A percentile compares a stretch with the other conserved stretches of the same genome.
phyloP scores from a whole-genome alignment of 1,140 invertebrate genomes.

The Globodera ellingtonae region DNA sequence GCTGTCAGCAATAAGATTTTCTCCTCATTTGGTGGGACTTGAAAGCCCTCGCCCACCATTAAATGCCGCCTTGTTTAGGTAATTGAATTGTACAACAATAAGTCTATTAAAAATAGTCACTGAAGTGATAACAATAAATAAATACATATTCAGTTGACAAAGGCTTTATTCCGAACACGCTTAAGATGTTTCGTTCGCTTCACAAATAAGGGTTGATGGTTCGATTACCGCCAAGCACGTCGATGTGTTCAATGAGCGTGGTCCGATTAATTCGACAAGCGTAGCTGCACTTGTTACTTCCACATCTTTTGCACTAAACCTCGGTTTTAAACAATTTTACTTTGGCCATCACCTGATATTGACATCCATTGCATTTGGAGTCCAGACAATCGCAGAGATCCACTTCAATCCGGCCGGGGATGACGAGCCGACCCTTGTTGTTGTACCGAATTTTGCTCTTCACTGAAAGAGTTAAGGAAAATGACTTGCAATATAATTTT shows the following conservation, averaged over 20 bases:
- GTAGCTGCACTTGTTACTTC: constrained; percentile 38
- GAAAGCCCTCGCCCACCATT: not conserved
- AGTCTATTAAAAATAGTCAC: constrained; percentile 19
- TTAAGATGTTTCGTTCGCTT: constrained; percentile 6
- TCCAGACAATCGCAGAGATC: constrained; percentile 50
- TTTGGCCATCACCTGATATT: constrained; percentile 19
- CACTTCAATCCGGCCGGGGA: constrained; percentile 6
- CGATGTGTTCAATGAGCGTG: constrained; percentile 24
- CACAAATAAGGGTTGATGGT: constrained; percentile 24
- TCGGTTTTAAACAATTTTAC: not conserved
- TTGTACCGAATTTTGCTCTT: constrained; percentile 25
- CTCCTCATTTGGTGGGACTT: not conserved
- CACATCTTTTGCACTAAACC: constrained; percentile 35
- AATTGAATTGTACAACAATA: constrained; percentile 13
- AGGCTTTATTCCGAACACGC: not conserved
- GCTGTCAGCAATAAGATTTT: not conserved
- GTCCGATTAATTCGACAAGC: constrained; percentile 23
- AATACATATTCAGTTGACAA: constrained; percentile 7
- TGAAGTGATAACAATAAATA: constrained; percentile 24
- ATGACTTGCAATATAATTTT: too few relatives aligned
- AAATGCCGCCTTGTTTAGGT: not conserved
- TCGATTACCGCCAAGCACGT: not conserved
- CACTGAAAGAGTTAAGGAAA: not conserved
- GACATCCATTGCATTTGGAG: constrained; percentile 38
- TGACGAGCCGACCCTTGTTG: constrained; percentile 16